These are phyloP conservation scores for Penaeus japonicus DNA, from an alignment of 1,140 invertebrate species.

Conservation along the genomic window DNA sequence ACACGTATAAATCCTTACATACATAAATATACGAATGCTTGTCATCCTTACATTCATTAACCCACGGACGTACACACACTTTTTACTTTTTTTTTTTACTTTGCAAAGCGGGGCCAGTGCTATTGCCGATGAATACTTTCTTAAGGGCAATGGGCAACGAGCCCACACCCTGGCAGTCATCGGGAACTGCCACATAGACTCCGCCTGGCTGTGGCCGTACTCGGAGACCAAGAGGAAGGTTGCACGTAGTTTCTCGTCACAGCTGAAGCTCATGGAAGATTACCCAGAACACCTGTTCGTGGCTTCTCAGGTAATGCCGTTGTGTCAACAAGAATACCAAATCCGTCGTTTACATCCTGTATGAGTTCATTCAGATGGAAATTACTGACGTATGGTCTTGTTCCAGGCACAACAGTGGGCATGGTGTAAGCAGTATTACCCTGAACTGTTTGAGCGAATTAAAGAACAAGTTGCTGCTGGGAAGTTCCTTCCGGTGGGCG, in stretches of 20 bases:
- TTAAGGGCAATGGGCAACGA: slow-evolving; percentile 65
- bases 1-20: too few species aligned
- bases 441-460: slow-evolving; percentile 64
- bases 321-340: too few species aligned
- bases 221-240: slow-evolving; percentile 70
- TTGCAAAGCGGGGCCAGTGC: slow-evolving; percentile 63
- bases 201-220: slow-evolving; percentile 71
- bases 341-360: too few species aligned
- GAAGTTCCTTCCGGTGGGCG: slow-evolving; percentile 57
- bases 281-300: slow-evolving; percentile 68
- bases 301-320: slow-evolving; percentile 66
- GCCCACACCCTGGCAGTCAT: slow-evolving; percentile 67
- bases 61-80: too few species aligned
- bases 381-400: too few species aligned
- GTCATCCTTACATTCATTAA: too few species aligned
- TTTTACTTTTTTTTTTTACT: slow-evolving; percentile 26
- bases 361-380: too few species aligned
- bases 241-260: slow-evolving; percentile 68
- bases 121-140: slow-evolving; percentile 65
- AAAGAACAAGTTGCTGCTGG: slow-evolving; percentile 27
- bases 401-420: slow-evolving; percentile 68
- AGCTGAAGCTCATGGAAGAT: slow-evolving; percentile 67
- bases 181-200: slow-evolving; percentile 71
- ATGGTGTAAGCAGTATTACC: slow-evolving; percentile 69
- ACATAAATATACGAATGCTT: too few species aligned